Evolutionary conservation across 2,113 vertebrate species (phyloP).

Genomic region (Odobenus rosmarus): DNA sequence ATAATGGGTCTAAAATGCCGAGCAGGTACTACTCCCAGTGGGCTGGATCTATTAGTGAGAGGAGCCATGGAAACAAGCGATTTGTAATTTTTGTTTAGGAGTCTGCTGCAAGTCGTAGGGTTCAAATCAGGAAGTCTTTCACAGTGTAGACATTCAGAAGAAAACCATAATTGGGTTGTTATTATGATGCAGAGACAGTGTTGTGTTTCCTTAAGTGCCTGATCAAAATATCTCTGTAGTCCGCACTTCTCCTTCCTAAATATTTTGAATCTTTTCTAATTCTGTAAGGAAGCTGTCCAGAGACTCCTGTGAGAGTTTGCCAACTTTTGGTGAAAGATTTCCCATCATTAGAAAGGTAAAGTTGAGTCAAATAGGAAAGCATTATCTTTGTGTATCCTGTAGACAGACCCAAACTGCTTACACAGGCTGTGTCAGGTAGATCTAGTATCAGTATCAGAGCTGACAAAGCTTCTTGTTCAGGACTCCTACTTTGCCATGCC

Average conservation of each 20-base stretch:
- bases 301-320: slow-evolving; percentile 61
- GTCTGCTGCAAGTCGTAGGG: slow-evolving; percentile 92
- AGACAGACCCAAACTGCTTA: slow-evolving; percentile 91
- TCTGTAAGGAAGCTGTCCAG: slow-evolving; percentile 43
- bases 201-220: slow-evolving; percentile 94
- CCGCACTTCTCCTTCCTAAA: slow-evolving; percentile 88
- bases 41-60: slow-evolving; percentile 93
- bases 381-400: slow-evolving; percentile 90
- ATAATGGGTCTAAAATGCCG: slow-evolving; percentile 95
- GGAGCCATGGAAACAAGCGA: slow-evolving; percentile 94
- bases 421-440: slow-evolving; percentile 89
- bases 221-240: slow-evolving; percentile 89
- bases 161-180: slow-evolving; percentile 88
- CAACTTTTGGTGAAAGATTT: slow-evolving; percentile 91
- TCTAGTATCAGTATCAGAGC: slow-evolving; percentile 93
- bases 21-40: slow-evolving; percentile 93
- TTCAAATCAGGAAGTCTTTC: slow-evolving; percentile 94
- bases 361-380: slow-evolving; percentile 95
- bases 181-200: slow-evolving; percentile 92
- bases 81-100: slow-evolving; percentile 95
- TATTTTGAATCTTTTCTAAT: slow-evolving; percentile 90
- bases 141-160: slow-evolving; percentile 86
- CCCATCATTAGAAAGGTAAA: slow-evolving; percentile 96
- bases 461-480: slow-evolving; percentile 92
- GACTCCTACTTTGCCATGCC: slow-evolving; percentile 91